phyloP scores from a whole-genome alignment of 2,797 vertebrate species.

The Otolemur crassicaudatus region DNA sequence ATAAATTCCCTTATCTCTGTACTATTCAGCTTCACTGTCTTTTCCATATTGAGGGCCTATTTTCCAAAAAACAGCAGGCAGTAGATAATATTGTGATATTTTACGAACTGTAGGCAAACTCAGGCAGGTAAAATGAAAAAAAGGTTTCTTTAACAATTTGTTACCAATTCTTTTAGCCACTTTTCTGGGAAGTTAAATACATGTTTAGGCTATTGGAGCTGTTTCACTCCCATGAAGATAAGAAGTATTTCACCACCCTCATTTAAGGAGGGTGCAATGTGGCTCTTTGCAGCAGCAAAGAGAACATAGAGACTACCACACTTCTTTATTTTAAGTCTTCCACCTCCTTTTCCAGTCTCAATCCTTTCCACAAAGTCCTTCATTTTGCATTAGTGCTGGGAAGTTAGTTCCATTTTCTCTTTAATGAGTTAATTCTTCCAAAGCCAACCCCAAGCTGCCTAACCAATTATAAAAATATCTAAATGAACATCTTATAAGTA shows the following conservation, averaged over 20 bases:
- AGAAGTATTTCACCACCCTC: background rate
- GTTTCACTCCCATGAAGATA: background rate
- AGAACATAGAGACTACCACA: too few relatives aligned
- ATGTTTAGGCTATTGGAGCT: background rate
- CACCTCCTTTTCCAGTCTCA: background rate
- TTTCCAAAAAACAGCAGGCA: background rate
- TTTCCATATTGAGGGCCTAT: background rate
- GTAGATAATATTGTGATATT: background rate
- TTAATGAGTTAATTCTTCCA: slow-evolving; percentile 38
- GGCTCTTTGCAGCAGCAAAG: background rate
- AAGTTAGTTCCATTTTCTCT: background rate
- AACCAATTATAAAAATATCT: background rate
- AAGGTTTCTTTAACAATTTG: background rate
- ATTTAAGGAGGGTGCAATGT: background rate
- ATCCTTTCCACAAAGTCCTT: background rate
- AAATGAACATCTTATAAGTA: background rate
- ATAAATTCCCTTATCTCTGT: background rate
- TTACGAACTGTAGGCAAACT: background rate
- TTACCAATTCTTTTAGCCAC: background rate
- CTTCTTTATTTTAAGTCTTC: background rate
- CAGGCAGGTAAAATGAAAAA: background rate
- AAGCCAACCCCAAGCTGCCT: background rate
- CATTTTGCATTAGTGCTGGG: background rate
- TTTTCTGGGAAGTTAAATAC: slow-evolving; percentile 14
- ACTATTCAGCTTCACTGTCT: background rate